phyloP scores from a whole-genome alignment of 2,888 invertebrate species.

The Coenonympha glycerion region DNA sequence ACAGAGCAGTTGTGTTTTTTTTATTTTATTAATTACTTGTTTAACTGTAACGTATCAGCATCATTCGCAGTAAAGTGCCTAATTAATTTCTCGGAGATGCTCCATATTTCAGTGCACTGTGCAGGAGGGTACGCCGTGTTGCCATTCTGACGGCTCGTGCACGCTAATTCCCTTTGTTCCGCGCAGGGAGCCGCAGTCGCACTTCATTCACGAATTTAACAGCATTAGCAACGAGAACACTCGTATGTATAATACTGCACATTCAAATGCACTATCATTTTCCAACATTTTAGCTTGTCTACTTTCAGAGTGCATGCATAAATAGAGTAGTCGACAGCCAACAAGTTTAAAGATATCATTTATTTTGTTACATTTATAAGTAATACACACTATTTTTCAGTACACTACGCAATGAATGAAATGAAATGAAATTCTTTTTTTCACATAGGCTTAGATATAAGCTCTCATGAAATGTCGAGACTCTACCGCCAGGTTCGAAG shows the following conservation, averaged over 20 bases:
- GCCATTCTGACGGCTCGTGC: conserved; percentile 4
- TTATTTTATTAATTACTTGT: too few species aligned
- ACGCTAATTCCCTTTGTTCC: conserved; percentile 10
- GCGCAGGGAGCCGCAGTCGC: conserved; percentile 11
- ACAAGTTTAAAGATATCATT: too few species aligned
- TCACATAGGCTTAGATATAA: too few species aligned
- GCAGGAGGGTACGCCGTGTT: conserved; percentile 2
- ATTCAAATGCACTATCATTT: conserved; percentile 1
- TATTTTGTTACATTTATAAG: too few species aligned
- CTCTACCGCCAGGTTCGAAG: too few species aligned
- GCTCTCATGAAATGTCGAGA: too few species aligned
- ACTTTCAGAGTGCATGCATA: background rate
- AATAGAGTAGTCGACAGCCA: background rate
- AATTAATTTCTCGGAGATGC: conserved; percentile 7
- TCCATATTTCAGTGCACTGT: background rate
- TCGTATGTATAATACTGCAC: too few species aligned
- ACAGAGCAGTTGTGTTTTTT: too few species aligned
- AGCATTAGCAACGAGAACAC: conserved; percentile 10
- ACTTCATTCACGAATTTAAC: conserved; percentile 14
- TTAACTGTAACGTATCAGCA: background rate
- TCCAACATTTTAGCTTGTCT: conserved; percentile 1
- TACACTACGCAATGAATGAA: too few species aligned
- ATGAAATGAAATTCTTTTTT: too few species aligned
- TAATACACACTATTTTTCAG: too few species aligned
- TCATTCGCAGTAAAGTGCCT: conserved; percentile 1